These are phyloP conservation scores for Paramisgurnus dabryanus DNA, from an alignment of 2,113 vertebrate species.

Conservation along the genomic window DNA sequence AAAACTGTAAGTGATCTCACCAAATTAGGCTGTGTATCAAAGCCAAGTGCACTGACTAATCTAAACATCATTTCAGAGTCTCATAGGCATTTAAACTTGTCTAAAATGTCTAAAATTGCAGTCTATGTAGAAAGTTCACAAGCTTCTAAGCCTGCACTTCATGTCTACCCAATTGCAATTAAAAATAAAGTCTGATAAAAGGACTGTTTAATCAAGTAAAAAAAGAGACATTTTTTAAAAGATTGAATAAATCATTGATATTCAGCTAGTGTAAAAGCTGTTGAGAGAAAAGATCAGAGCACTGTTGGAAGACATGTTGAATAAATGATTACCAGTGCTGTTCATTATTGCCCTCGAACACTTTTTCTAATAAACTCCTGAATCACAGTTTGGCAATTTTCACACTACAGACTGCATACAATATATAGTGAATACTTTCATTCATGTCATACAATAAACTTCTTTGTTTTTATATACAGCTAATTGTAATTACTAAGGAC, in stretches of 20 bases:
- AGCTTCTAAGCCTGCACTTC: neutral
- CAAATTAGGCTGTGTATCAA: neutral
- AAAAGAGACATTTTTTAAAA: constrained; percentile 1
- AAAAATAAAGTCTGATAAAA: neutral
- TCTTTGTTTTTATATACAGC: no score
- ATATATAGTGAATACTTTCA: no score
- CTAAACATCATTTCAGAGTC: neutral
- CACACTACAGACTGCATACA: no score
- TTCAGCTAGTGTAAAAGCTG: neutral
- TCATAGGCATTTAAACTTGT: neutral
- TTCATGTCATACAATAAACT: no score
- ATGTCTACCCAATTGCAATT: neutral
- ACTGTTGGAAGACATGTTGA: neutral
- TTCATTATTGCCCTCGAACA: no score
- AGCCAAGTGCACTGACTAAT: neutral
- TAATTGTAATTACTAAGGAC: no score
- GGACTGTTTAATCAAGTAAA: neutral
- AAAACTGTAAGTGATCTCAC: neutral
- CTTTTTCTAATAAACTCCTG: neutral
- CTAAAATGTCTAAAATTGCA: neutral
- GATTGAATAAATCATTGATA: neutral
- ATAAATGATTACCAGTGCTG: no score
- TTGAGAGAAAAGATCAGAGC: neutral
- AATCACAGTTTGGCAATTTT: neutral
- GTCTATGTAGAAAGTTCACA: neutral